These are phyloP conservation scores for Brachypalpus laphriformis DNA, from an alignment of 2,888 invertebrate genomes.

Conservation along the genomic window DNA sequence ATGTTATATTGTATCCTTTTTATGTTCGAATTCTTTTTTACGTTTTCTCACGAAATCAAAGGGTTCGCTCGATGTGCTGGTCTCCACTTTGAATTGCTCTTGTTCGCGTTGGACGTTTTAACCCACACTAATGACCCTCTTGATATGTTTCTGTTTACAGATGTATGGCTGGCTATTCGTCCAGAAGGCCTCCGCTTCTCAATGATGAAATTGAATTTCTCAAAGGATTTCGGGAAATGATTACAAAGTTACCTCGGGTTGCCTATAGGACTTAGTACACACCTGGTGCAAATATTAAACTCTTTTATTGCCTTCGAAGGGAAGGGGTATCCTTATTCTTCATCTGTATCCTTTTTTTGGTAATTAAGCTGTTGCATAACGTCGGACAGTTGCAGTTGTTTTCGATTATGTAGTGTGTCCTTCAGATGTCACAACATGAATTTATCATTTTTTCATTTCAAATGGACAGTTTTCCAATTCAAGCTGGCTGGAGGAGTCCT, in stretches of 20 bases:
- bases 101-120: background rate
- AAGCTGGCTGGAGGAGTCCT: background rate
- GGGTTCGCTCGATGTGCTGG: conserved; percentile 19
- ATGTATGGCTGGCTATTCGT: conserved; percentile 32
- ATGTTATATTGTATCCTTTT: conserved; percentile 60
- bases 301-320: conserved; percentile 54
- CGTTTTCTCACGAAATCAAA: conserved; percentile 63
- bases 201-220: conserved; percentile 69
- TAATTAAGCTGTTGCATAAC: conserved; percentile 69
- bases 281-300: conserved; percentile 59
- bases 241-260: conserved; percentile 33
- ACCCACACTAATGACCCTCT: conserved; percentile 50
- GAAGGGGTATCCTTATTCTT: conserved; percentile 65
- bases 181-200: conserved; percentile 44
- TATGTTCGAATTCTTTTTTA: background rate
- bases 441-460: conserved; percentile 27
- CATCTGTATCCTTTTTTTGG: conserved; percentile 64
- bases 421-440: conserved; percentile 58
- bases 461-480: conserved; percentile 10
- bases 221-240: conserved; percentile 60
- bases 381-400: conserved; percentile 53
- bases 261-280: conserved; percentile 14
- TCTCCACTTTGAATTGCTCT: background rate
- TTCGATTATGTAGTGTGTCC: conserved; percentile 41
- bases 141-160: conserved; percentile 27